Evolutionary conservation across 2,888 invertebrate species (phyloP), one percentile per base, ranked within the genome.

Genomic region (Philaethria dido): DNA sequence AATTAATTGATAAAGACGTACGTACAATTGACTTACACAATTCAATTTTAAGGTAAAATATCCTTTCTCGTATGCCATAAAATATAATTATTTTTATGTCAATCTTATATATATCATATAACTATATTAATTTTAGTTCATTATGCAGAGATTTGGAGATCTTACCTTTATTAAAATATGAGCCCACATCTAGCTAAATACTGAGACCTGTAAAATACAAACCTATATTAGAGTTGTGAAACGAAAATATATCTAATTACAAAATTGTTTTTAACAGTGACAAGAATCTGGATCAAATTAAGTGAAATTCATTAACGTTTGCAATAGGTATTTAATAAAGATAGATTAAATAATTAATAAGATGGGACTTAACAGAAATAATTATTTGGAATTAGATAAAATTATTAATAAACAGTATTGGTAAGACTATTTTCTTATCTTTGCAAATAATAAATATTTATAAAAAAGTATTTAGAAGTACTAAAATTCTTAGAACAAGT

Each of bases 181-280:
- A 52, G 55, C 63, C 66, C 63, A 42, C 64, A 69, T 80, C 86
- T 90, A 92, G 79, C 88, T 90, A 84, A 84, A 88, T 73, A 90
- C 91, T 57, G 87, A 84, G 65, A 92, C 89, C 91, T 92, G 91
- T 78, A 79, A 60, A 88, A 88, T 76, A 87, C 75, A 85, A 84
- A 72, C 77, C 75, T 64, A 64, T 45, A 48, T 74, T 65, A 72
- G 54, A 57, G 18, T 20, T 29, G n/a, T 48, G 8, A 61, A 36
- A 29, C 16, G 25, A 50, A 20, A 62, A 42, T 42, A 20, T 2
- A 20, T 47, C 36, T 14, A 48, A 36, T 36, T 14, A n/a, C 16
- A 20, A 39, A 39, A 1, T 13, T 2, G 9, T 20, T 39, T 39
- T 25, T 9, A 29, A 29, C 52, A 2, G 16, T 29, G 52, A 13